A percentile compares a stretch with the other conserved stretches of the same genome.
These are phyloP conservation scores for Hiodon alosoides DNA, from an alignment of 2,113 vertebrate species.

Conservation along the genomic window DNA sequence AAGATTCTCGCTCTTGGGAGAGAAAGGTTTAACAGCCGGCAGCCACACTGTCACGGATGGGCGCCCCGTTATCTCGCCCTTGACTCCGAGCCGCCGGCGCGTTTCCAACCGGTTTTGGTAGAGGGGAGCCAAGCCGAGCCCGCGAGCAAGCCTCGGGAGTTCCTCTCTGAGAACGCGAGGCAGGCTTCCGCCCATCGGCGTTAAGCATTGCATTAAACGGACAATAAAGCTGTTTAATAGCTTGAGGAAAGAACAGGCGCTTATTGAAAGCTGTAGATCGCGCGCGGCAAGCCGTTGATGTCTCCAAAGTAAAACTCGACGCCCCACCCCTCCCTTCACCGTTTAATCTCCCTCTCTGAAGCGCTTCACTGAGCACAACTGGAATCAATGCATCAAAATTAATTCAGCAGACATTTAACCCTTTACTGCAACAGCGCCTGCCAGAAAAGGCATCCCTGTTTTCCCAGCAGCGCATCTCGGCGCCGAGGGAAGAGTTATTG, in stretches of 20 bases:
- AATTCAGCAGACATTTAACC: slow-evolving; percentile 58
- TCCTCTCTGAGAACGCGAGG: neutral
- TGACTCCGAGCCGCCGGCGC: no score
- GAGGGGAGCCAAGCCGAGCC: neutral
- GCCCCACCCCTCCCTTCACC: slow-evolving; percentile 42
- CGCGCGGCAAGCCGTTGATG: slow-evolving; percentile 1
- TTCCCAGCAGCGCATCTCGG: neutral
- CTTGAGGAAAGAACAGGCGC: slow-evolving; percentile 14
- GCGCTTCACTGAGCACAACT: slow-evolving; percentile 59
- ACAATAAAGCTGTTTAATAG: slow-evolving; percentile 26
- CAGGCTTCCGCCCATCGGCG: slow-evolving; percentile 1
- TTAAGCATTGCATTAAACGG: slow-evolving; percentile 14
- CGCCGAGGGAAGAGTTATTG: no score
- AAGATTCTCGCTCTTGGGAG: neutral
- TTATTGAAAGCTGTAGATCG: slow-evolving; percentile 13
- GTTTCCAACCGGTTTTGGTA: no score
- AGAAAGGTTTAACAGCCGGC: neutral
- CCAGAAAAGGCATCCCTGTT: no score
- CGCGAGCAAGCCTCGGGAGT: neutral
- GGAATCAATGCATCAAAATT: slow-evolving; percentile 64
- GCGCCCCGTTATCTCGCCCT: no score
- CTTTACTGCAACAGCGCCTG: slow-evolving; percentile 39
- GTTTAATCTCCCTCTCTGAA: slow-evolving; percentile 64
- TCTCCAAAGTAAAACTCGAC: slow-evolving; percentile 56
- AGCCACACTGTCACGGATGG: no score